These are phyloP conservation scores for Protonemura montana DNA, from an alignment of 2,888 invertebrate genomes.

Conservation along the genomic window DNA sequence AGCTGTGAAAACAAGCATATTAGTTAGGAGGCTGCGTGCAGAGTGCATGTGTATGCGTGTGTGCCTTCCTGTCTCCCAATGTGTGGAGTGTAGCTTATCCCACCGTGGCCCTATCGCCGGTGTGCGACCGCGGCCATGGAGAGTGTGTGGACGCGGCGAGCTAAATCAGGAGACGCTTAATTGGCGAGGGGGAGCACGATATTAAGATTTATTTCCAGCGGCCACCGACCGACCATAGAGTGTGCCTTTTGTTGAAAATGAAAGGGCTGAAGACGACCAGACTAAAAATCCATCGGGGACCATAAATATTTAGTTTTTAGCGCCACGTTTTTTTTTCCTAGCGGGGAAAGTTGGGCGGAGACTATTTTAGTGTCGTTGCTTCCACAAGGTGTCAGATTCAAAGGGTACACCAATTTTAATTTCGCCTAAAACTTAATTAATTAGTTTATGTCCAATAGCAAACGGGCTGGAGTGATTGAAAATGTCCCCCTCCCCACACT, in stretches of 20 bases:
- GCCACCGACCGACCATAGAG: background rate
- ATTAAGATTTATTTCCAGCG: slow-evolving; percentile 47
- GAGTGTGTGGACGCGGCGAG: slow-evolving; percentile 33
- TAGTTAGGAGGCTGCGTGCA: background rate
- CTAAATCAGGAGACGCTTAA: slow-evolving; percentile 48
- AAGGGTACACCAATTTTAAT: too few relatives aligned
- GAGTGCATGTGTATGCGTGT: background rate
- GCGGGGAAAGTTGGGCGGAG: background rate
- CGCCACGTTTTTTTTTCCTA: background rate
- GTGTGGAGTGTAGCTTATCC: background rate
- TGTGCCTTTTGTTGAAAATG: slow-evolving; percentile 10
- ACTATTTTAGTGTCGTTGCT: background rate
- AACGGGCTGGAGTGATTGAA: background rate
- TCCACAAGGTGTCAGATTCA: background rate
- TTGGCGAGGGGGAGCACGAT: slow-evolving; percentile 38
- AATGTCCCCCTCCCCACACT: background rate
- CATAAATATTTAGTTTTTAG: background rate
- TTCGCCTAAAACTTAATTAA: too few relatives aligned
- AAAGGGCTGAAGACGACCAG: background rate
- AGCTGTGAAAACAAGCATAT: slow-evolving; percentile 24
- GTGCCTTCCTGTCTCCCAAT: background rate
- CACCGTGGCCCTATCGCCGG: too few relatives aligned
- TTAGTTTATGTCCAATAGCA: background rate
- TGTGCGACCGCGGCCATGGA: background rate
- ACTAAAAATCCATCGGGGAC: background rate